Evolutionary conservation across 2,797 vertebrate genomes (phyloP), one percentile per base, ranked within the genome.

Genomic region (Clarias fuscus): DNA sequence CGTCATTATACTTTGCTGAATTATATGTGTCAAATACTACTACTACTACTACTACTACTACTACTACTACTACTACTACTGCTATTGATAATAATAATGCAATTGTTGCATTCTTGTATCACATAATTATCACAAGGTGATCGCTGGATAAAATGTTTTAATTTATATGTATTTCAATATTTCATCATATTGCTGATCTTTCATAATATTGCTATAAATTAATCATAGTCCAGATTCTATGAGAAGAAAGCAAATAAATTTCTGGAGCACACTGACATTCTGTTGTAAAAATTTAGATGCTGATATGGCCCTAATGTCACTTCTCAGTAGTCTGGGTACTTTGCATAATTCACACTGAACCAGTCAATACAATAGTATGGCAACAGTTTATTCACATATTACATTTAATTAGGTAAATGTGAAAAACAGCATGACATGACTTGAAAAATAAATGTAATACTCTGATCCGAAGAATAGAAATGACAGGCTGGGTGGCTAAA

Each of bases 381-480:
- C 65, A 82, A 82, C 43, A 82, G 62, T 82, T 82, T 68, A 70
- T 82, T 68, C 65, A 70, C 40, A 65, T 48, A 48, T 80, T 80
- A 40, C 59, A 40, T 65, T 82, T 56, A 82, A 68, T 67, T 48
- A 65, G 43, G 62, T 56, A 30, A 84, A 84, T 84, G 56, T 61
- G 37, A 73, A 67, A 64, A 82, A 82, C 30, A 30, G 62, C 62
- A 82, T 37, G 59, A 22, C 77, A 64, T 79, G 77, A 64, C 33
- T n/a, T 78, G 6, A 17, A 70, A 18, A 59, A 61, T 62, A 77
- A 58, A 86, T 40, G 70, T 65, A 20, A 75, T 73, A 76, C 20
- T 78, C 10, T 65, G 67, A 27, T 83, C 53, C 70, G 77, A 73
- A 85, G 65, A 85, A n/a, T 78, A 85, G 56, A 71, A 71, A 85